A percentile compares a stretch with the other conserved stretches of the same genome.
phyloP scores from a whole-genome alignment of 2,113 vertebrate species.

The Peromyscus polionotus region DNA sequence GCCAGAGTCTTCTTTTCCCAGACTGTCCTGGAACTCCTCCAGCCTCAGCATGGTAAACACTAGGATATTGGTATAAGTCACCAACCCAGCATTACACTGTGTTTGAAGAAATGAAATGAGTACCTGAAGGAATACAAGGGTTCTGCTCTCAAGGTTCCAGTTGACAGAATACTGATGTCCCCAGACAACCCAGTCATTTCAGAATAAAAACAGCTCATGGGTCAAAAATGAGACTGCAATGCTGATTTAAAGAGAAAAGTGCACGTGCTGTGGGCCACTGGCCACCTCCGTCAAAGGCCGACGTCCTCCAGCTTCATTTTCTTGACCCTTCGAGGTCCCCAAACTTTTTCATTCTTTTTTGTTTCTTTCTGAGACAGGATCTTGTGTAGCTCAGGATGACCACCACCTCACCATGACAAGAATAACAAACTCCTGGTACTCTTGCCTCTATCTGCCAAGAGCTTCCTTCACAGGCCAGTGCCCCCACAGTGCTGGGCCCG shows the following conservation, averaged over 20 bases:
- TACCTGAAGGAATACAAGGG: not conserved
- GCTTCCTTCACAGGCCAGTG: not conserved
- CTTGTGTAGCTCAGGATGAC: not conserved
- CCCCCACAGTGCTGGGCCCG: not conserved
- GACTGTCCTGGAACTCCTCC: not conserved
- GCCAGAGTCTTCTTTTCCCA: not conserved
- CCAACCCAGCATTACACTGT: not conserved
- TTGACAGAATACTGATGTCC: not conserved
- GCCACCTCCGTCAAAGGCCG: not conserved
- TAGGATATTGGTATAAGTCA: no score
- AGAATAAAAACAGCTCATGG: not conserved
- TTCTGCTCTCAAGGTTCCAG: not conserved
- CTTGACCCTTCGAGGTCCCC: not conserved
- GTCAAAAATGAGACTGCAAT: not conserved
- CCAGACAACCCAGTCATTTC: not conserved
- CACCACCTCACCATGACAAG: not conserved
- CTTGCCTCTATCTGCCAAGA: not conserved
- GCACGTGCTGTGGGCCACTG: accelerated
- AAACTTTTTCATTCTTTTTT: not conserved
- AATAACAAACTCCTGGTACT: not conserved
- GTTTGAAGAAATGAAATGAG: not conserved
- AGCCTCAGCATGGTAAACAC: not conserved
- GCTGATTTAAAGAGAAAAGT: not conserved
- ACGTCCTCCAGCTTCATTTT: not conserved
- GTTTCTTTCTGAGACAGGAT: not conserved